A percentile compares a stretch with the other conserved stretches of the same genome.
Evolutionary conservation across 2,888 invertebrate species (phyloP).

Genomic region (Muschampia plurimacula): DNA sequence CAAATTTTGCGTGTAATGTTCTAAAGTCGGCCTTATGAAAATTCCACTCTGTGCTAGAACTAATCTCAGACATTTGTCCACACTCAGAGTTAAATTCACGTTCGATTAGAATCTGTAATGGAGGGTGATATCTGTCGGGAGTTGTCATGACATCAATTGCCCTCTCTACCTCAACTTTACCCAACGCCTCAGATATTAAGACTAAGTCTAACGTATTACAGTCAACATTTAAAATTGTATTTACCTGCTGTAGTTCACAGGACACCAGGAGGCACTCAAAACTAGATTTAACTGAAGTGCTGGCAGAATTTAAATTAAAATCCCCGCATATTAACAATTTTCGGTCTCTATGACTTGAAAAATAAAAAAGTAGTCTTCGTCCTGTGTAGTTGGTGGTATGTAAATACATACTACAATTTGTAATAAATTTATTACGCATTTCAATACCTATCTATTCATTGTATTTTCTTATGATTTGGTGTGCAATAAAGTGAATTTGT

Average conservation of each 20-base stretch:
- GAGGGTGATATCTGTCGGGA: conserved; percentile 10
- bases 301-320: neutral
- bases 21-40: neutral
- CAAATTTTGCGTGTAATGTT: neutral
- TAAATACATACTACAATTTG: too few species aligned
- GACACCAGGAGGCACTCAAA: neutral
- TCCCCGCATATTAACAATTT: neutral
- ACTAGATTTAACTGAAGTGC: neutral
- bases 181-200: neutral
- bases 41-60: neutral
- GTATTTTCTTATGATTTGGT: too few species aligned
- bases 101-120: neutral
- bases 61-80: neutral
- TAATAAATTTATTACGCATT: too few species aligned
- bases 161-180: neutral
- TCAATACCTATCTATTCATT: too few species aligned
- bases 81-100: too few species aligned
- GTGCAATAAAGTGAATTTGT: too few species aligned
- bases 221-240: neutral
- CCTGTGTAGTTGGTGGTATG: too few species aligned
- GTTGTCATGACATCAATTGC: neutral
- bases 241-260: conserved; percentile 15
- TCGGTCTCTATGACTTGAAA: too few species aligned
- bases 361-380: too few species aligned
- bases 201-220: conserved; percentile 11